Evolutionary conservation across 37 sponge, comb jelly and placozoan species (phyloP), one percentile per base, ranked within the genome.

Genomic region (Ianthella basta): DNA sequence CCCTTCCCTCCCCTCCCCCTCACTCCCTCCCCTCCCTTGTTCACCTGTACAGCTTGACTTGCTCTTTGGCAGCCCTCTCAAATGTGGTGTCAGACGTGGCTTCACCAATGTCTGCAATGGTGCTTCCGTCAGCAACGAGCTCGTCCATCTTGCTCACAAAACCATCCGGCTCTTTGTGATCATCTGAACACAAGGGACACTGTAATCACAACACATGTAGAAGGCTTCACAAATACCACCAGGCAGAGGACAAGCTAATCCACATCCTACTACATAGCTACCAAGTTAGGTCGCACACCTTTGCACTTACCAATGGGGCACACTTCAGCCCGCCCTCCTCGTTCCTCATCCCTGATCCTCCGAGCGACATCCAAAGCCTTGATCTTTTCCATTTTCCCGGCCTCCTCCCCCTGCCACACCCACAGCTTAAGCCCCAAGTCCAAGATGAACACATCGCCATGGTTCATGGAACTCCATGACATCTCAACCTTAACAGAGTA

Each of bases 371-470:
- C 96, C 65, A 95, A 40, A 32, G 88, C 98, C 82, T 97, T 97
- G 32, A 88, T 86, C 80, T 91, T 92, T 80, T 97, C 98, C 68
- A 97, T 41, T 5, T 90, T 79, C 32, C 93, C 86, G 60, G 89
- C 81, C 50, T 85, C 84, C 0, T 37, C 15, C 5, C 98, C 98
- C 67, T 90, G 86, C 98, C 98, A 97, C 29, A 93, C 93, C 66
- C 85, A 93, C 55, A 97, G 85, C 50, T 81, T 85, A 35, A 77
- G 80, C 0, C 91, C 92, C 40, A 82, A 15, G 80, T 97, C 98
- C 79, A 97, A 53, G 64, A 97, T 89, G 87, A 97, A 97, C 55
- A 86, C 91, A 86, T 97, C 98, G 38, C 98, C 98, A 70, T 91
- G 74, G 88, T 97, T 97, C 88, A 97, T 85, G 37, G 96, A 91